phyloP scores from a whole-genome alignment of 53 echinoderm and acorn worm genomes.

The Stichopus horrens region DNA sequence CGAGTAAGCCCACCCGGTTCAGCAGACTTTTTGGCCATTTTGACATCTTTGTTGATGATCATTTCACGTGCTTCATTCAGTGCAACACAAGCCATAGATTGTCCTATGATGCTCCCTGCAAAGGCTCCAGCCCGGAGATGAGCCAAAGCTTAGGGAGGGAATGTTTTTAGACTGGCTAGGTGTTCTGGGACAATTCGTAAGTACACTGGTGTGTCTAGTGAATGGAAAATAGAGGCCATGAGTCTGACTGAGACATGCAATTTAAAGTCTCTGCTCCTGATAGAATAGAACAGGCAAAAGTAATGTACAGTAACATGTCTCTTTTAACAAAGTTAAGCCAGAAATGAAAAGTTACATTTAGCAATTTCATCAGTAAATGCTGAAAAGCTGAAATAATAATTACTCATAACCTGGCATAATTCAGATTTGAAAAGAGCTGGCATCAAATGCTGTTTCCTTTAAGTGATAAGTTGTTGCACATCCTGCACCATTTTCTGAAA shows the following conservation, averaged over 20 bases:
- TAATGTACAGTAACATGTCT: conserved; percentile 43
- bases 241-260: conserved; percentile 17
- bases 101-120: conserved; percentile 41
- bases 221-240: conserved; percentile 43
- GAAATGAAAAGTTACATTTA: conserved; percentile 2
- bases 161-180: too few relatives aligned
- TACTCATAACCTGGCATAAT: too few relatives aligned
- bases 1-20: not conserved
- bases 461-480: too few relatives aligned
- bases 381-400: too few relatives aligned
- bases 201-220: conserved; percentile 40
- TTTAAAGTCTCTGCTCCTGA: conserved; percentile 37
- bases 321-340: conserved; percentile 41
- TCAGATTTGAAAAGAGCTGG: too few relatives aligned
- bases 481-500: too few relatives aligned
- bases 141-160: not conserved
- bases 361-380: too few relatives aligned
- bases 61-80: too few relatives aligned
- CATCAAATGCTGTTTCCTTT: too few relatives aligned
- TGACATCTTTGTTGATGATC: too few relatives aligned
- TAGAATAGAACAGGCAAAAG: conserved; percentile 31
- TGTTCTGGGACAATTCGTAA: conserved; percentile 7
- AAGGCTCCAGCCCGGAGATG: conserved; percentile 40
- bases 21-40: too few relatives aligned
- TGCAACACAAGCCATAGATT: conserved; percentile 37